Evolutionary conservation across 2,797 vertebrate genomes (phyloP), one percentile per base, ranked within the genome.

Genomic region (Phalloptychus januarius): DNA sequence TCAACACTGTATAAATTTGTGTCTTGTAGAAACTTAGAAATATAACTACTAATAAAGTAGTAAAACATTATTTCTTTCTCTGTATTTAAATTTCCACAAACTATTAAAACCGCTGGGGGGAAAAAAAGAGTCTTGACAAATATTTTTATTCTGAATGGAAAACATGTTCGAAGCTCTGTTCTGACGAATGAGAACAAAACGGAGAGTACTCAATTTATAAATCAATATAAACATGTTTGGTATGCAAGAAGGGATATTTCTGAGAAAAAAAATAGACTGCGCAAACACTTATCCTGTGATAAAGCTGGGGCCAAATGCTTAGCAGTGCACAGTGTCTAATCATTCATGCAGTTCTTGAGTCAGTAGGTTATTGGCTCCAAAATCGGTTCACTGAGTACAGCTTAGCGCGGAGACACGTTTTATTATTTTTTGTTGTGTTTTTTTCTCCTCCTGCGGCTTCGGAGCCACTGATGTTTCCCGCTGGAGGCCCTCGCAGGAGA

Each of bases 381-480:
- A 50, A 78, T 28, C 67, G 79, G 88, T 88, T 94, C 91, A 91
- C 1, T 45, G 88, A 89, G 93, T 93, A 20, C 91, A 92, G 72
- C 75, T 74, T 45, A 54, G 73, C 80, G 15, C 78, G 77, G 50
- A 87, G 84, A 85, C 81, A 79, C 80, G 2, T 0, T 50, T 50
- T 50, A 18, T 40, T 40, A 1, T 40, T 40, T 40, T 50, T 23
- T 48, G 7, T 20, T 61, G 85, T 89, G 48, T 6, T 54, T 56
- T 78, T 85, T 78, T 15, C 77, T 85, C 85, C 84, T 86, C 87
- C 54, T 88, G 80, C 79, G 73, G 71, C 79, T 82, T 61, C 83
- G 76, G 79, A 40, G 45, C 82, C 80, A 84, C 85, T 85, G 82
- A 86, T 58, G 54, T 79, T 89, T 93, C 89, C 91, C 88, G 89